Evolutionary conservation across 2,888 invertebrate genomes (phyloP).

Genomic region (Nomada fucata): DNA sequence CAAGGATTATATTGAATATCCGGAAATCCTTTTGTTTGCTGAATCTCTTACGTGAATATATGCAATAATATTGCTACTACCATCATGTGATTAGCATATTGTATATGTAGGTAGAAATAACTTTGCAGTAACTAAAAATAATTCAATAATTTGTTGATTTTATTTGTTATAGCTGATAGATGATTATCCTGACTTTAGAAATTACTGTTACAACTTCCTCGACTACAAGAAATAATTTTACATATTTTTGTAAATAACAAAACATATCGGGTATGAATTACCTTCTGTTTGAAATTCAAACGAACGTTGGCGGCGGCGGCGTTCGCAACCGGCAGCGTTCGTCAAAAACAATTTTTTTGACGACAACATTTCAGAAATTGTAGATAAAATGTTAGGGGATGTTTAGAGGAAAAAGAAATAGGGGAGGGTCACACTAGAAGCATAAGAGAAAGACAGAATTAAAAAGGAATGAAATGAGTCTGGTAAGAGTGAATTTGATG

Average conservation of each 20-base stretch:
- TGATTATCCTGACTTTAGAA: slow-evolving; percentile 1
- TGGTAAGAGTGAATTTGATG: too few species aligned
- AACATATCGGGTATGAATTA: neutral
- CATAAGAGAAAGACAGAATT: too few species aligned
- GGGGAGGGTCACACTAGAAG: too few species aligned
- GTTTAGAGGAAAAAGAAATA: too few species aligned
- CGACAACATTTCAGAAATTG: too few species aligned
- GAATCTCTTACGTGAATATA: slow-evolving; percentile 58
- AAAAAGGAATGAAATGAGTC: too few species aligned
- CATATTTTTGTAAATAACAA: slow-evolving; percentile 13
- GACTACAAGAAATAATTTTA: slow-evolving; percentile 15
- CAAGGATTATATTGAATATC: slow-evolving; percentile 91
- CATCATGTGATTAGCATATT: neutral
- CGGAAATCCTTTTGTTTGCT: slow-evolving; percentile 85
- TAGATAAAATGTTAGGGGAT: too few species aligned
- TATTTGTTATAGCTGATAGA: neutral
- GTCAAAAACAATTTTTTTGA: too few species aligned
- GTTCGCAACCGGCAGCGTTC: too few species aligned
- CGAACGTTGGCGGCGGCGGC: too few species aligned
- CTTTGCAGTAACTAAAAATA: too few species aligned
- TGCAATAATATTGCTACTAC: neutral
- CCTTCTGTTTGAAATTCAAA: too few species aligned
- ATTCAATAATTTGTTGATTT: neutral
- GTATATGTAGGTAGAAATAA: neutral
- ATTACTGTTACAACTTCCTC: slow-evolving; percentile 49